Evolutionary conservation across 2,888 invertebrate species (phyloP), one percentile per base, ranked within the genome.

Genomic region (Tupiocoris notatus): DNA sequence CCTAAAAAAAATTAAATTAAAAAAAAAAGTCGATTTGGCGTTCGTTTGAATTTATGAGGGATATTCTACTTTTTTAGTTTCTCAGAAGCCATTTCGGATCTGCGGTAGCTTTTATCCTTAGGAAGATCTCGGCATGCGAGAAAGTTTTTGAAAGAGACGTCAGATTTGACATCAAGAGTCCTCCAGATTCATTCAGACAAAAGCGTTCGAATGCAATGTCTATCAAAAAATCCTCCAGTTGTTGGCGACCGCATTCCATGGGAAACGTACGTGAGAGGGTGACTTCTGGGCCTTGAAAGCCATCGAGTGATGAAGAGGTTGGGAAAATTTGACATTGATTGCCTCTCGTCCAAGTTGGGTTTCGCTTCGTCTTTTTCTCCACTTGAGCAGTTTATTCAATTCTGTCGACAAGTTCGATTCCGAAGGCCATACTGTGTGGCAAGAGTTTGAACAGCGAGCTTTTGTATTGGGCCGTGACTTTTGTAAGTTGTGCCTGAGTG

Each of bases 381-480:
- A n/a, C n/a, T n/a, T n/a, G n/a, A 39, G 39, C 12, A 3, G 39
- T 39, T 39, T 39, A 39, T 39, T 39, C 39, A n/a, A n/a, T n/a
- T n/a, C 39, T 39, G 3, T 39, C 39, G 39, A 39, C 39, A 39
- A 39, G 39, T 39, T 39, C 39, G n/a, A n/a, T n/a, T n/a, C n/a
- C n/a, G 39, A 39, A 39, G 39, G 39, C 39, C 39, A 12, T 7
- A n/a, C 3, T 39, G 39, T 39, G 39, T 39, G 39, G 66, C 66
- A 66, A 66, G 21, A 39, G 66, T 66, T 66, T 66, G 66, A 66
- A 66, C 18, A 66, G 66, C n/a, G 66, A 20, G 66, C 66, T 66
- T 66, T 66, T 66, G 66, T 66, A 54, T 64, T 39, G 66, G 39
- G 24, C 66, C 66, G 66, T 66, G 66, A 66, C 66, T 66, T n/a